Evolutionary conservation across 1,140 invertebrate species (phyloP), one percentile per base, ranked within the genome.

Genomic region (Neotoxoptera formosana): DNA sequence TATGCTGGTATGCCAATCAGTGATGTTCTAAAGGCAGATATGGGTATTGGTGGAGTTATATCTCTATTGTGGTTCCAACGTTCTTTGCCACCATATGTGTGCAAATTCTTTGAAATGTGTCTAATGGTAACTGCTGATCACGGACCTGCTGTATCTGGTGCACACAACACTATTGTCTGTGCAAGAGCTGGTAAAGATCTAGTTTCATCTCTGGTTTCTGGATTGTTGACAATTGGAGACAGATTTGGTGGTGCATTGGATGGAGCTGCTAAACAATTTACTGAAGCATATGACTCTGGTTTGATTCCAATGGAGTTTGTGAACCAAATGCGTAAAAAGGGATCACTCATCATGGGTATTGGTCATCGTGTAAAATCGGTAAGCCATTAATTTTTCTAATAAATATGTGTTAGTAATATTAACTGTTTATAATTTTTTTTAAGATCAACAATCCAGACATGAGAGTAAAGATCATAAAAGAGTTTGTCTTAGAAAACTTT

Each of bases 1-100:
- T 99, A 99, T 96, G 99, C 99, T 93, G 99, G 99, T 30, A 99
- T 99, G 96, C 99, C 99, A 45, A 99, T 99, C 94, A 99, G 98
- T 88, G 98, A 99, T 94, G 98, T 98, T 30, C 95, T 98, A 20
- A 98, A 98, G 94, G 97, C 97, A 94, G 97, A 98, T 94, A 97
- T 99, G 94, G 99, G 99, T 41, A 98, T 99, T 94, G 99, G 99
- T 41, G 99, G 99, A 48, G 99, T 99, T 8, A 97, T 99, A 88
- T 98, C 98, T 48, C 95, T 99, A 76, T 96, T 99, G 8, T 99
- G 99, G 99, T 99, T 99, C 96, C 99, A 99, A 95, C 96, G 99
- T 76, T 98, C 98, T 94, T 96, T 99, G 30, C 99, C 99, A 0
- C 96, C 97, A 0, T 99, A 99, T 95, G 99, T 99, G 47, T 98